phyloP scores from a whole-genome alignment of 1,140 invertebrate species.

The Danaus melanippus region DNA sequence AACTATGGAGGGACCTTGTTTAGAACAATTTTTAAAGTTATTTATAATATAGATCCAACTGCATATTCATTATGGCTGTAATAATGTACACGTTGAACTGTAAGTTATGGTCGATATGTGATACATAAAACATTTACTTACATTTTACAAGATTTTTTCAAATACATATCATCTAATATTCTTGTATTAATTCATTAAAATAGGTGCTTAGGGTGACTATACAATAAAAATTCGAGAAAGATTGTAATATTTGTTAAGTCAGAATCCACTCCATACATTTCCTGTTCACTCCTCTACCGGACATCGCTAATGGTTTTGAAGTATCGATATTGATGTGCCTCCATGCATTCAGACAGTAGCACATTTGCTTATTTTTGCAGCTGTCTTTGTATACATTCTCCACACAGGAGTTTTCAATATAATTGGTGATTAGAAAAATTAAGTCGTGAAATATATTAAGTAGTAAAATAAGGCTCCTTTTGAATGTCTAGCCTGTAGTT shows the following conservation, averaged over 20 bases:
- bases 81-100: no score
- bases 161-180: no score
- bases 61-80: neutral
- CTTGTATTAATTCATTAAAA: no score
- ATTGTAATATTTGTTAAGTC: no score
- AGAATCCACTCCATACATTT: conserved; percentile 16
- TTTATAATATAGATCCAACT: neutral
- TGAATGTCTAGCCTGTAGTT: no score
- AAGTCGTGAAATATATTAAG: no score
- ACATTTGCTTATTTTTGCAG: conserved; percentile 39
- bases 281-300: conserved; percentile 19
- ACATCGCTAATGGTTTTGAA: conserved; percentile 56
- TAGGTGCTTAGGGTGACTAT: no score
- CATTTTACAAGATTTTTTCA: neutral
- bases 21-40: neutral
- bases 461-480: no score
- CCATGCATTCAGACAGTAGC: neutral
- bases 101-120: neutral
- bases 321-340: conserved; percentile 48
- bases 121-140: conserved; percentile 6
- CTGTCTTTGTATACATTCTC: conserved; percentile 18
- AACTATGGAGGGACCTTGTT: conserved; percentile 19
- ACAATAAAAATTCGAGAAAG: no score
- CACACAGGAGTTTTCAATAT: no score
- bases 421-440: no score